Conservation (phyloP, 2,888 invertebrate species). For the Pinctada fucata region DNA sequence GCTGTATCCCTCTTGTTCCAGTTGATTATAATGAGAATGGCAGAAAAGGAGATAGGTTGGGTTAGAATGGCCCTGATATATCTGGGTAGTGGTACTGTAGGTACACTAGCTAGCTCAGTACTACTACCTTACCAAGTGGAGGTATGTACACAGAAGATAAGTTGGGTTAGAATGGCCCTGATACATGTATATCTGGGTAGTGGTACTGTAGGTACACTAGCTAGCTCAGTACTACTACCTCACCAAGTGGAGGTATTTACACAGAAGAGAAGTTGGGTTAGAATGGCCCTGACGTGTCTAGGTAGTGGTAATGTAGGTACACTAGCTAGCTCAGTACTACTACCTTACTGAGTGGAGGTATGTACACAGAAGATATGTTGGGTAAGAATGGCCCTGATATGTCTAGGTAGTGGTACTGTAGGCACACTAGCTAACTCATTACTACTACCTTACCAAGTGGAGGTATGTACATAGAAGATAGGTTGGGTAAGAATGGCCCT, state of each 20-base stretch:
- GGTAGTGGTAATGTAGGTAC: conserved; percentile 97
- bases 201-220: conserved; percentile 96
- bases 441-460: conserved; percentile 95
- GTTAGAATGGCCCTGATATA: conserved; percentile 94
- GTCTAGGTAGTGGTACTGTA: conserved; percentile 94
- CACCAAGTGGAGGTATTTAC: conserved; percentile 85
- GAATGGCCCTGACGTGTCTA: conserved; percentile 94
- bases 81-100: conserved; percentile 94
- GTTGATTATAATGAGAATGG: conserved; percentile 94
- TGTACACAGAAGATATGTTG: conserved; percentile 85
- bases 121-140: conserved; percentile 96
- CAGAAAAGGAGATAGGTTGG: conserved; percentile 97
- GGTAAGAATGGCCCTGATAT: conserved; percentile 92
- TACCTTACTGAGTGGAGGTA: conserved; percentile 91
- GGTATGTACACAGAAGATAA: conserved; percentile 52
- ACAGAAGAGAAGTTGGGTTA: conserved; percentile 82
- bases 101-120: conserved; percentile 97
- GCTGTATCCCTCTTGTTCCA: conserved; percentile 92
- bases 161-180: conserved; percentile 74
- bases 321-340: conserved; percentile 96
- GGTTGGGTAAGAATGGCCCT: conserved; percentile 94
- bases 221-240: conserved; percentile 97
- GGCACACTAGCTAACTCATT: conserved; percentile 98
- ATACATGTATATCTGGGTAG: conserved; percentile 95
- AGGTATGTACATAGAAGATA: conserved; percentile 79